A percentile compares a stretch with the other conserved stretches of the same genome.
phyloP scores from a whole-genome alignment of 2,797 vertebrate genomes.

The Garrulus glandarius region DNA sequence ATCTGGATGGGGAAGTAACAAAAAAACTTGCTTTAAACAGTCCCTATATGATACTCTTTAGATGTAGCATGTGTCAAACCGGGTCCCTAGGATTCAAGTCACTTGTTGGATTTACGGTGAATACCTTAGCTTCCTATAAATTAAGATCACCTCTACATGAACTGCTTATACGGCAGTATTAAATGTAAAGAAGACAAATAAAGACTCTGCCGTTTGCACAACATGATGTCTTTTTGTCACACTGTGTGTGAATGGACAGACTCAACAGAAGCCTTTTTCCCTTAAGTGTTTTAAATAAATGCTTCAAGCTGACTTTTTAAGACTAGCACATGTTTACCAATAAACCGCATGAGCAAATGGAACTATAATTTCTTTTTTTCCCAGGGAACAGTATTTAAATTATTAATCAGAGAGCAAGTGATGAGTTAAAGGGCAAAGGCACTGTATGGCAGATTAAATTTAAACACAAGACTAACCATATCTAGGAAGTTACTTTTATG shows the following conservation, averaged over 20 bases:
- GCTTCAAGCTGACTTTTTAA: not conserved
- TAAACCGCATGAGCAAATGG: not conserved
- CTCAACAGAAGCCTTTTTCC: not conserved
- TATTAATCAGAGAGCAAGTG: not conserved
- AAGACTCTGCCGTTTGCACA: not conserved
- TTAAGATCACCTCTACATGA: not conserved
- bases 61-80: not conserved
- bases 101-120: not conserved
- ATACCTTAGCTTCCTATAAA: not conserved
- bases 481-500: not conserved
- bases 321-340: not conserved
- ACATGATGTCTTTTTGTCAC: not conserved
- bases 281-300: not conserved
- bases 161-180: not conserved
- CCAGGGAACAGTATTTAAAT: not conserved
- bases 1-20: not conserved
- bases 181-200: not conserved
- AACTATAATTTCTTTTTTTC: not conserved
- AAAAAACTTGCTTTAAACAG: not conserved
- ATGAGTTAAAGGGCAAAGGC: not conserved
- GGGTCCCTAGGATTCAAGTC: not conserved
- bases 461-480: not conserved
- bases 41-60: not conserved
- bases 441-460: not conserved
- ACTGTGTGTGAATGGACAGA: not conserved